phyloP scores from a whole-genome alignment of 1,140 invertebrate species.

The Ceratitis capitata region DNA sequence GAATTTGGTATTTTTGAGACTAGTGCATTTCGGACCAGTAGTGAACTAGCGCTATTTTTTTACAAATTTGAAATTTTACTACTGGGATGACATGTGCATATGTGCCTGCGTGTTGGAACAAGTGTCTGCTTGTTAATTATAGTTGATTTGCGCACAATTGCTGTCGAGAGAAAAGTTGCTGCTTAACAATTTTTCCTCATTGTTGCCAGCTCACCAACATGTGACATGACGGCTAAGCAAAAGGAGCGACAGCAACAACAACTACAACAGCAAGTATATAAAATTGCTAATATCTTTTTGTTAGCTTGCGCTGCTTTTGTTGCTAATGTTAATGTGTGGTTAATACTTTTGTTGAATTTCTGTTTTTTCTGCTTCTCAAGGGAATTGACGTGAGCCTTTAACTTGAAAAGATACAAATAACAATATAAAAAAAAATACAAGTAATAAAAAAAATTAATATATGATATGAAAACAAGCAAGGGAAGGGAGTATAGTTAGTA shows the following conservation, averaged over 20 bases:
- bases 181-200: slow-evolving; percentile 24
- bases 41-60: too few species aligned
- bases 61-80: too few species aligned
- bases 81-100: too few species aligned
- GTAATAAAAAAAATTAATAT: neutral
- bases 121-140: slow-evolving; percentile 12
- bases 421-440: too few species aligned
- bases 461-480: neutral
- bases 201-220: neutral
- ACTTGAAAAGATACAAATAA: too few species aligned
- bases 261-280: neutral
- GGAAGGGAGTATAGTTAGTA: neutral
- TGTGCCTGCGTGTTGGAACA: too few species aligned
- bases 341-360: slow-evolving; percentile 22
- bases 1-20: too few species aligned
- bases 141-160: slow-evolving; percentile 31
- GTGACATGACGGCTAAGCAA: too few species aligned
- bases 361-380: neutral
- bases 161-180: slow-evolving; percentile 18
- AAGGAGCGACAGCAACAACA: neutral
- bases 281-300: neutral
- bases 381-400: neutral
- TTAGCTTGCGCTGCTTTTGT: neutral
- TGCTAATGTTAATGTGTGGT: neutral
- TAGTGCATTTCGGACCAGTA: too few species aligned